Evolutionary conservation across 2,113 vertebrate species (phyloP), one percentile per base, ranked within the genome.

Genomic region (Galemys pyrenaicus): DNA sequence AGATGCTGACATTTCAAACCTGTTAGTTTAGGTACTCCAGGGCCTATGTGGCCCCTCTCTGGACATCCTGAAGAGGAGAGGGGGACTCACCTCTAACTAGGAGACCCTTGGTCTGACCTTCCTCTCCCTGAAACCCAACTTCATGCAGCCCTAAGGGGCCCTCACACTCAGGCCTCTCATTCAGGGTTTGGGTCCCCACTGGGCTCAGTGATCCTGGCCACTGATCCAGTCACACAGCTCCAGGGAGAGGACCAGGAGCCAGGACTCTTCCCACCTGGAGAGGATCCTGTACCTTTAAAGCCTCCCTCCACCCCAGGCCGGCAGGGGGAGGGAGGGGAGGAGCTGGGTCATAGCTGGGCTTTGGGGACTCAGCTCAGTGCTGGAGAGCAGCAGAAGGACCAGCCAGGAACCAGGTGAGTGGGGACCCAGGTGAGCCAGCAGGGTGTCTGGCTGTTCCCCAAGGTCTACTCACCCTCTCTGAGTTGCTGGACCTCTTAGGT

Each of bases 211-310:
- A 56, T 60, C 49, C 60, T 20, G 13, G 1, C 37, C 20, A 67
- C 70, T 24, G 6, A 67, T 62, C 13, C 1, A 9, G 67, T 62
- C 71, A 24, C 56, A 28, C 2, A 32, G 68, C 12, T 13, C 26
- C 9, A 22, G 64, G 16, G 74, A 24, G 6, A 37, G 58, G 64
- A 37, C 56, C 28, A 13, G 15, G 39, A 64, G 41, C 41, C 35
- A 49, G 24, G 54, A 44, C 28, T 51, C 32, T n/a, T 74, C 64
- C 32, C 44, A 92, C 96, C 92, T 96, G 80, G 62, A 77, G n/a
- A 28, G 60, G 84, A n/a, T 91, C 79, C 94, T 97, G 95, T 87
- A 37, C 89, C 95, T 97, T 97, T 97, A 97, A 97, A 96, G 49
- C 87, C 60, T 91, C 75, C 87, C 83, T 84, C 96, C 35, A 78